Evolutionary conservation across 2,888 invertebrate species (phyloP).

Genomic region (Diplazon laetatorius): DNA sequence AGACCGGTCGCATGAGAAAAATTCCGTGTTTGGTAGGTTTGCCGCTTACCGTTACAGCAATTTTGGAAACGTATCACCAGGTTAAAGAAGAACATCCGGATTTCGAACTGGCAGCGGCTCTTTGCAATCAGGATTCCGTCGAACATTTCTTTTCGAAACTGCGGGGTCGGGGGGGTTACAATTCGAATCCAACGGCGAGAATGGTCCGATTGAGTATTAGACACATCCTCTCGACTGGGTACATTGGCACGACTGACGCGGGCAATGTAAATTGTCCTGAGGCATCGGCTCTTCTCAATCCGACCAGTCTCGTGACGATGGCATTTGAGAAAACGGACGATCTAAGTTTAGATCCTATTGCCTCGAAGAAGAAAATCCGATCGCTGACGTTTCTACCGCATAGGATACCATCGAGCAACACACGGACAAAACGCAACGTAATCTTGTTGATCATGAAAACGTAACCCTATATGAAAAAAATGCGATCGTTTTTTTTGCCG

Average conservation of each 20-base stretch:
- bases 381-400: background rate
- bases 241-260: constrained; percentile 46
- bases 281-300: background rate
- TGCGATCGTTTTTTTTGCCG: background rate
- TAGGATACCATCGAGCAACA: background rate
- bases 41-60: too few species aligned
- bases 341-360: background rate
- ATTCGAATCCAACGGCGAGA: constrained; percentile 63
- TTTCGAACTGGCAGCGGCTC: too few species aligned
- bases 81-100: too few species aligned
- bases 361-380: background rate
- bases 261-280: constrained; percentile 58
- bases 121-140: constrained; percentile 26
- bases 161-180: constrained; percentile 63
- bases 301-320: background rate
- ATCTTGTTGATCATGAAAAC: background rate
- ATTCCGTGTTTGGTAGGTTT: too few species aligned
- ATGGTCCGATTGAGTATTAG: constrained; percentile 50
- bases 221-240: constrained; percentile 58
- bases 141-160: constrained; percentile 64
- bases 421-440: too few species aligned
- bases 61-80: too few species aligned
- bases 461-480: background rate
- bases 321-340: background rate
- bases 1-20: too few species aligned